Evolutionary conservation across 2,797 vertebrate species (phyloP), one percentile per base, ranked within the genome.

Genomic region (Meriones psammophilus): DNA sequence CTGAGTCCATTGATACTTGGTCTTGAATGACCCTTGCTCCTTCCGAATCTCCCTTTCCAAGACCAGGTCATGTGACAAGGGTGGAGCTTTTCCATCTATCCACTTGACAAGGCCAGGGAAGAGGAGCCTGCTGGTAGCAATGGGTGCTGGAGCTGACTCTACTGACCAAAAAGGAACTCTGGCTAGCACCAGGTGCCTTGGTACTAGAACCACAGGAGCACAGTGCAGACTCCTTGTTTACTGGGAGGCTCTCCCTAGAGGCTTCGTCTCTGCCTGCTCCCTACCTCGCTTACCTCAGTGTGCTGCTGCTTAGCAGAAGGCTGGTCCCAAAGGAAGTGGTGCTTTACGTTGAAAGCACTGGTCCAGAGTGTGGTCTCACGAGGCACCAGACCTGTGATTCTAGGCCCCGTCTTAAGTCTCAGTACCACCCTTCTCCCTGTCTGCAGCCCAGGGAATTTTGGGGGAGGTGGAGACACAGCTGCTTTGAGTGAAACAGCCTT

Each of bases 211-310:
- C 89, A 8, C 22, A 74, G 87, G 78, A 94, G 8, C 30, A 42
- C 64, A 5, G 15, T 50, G 13, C 3, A n/a, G 69, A 20, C n/a
- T 86, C 28, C 46, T 89, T 96, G 88, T 91, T 95, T 96, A 78
- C 74, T 4, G 4, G 5, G 39, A 13, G 1, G 6, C 13, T 92
- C 50, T 95, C 73, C 73, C 56, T 64, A n/a, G 88, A 74, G 2
- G 3, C 64, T 36, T 0, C 56, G 17, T 88, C 58, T 4, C 36
- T 3, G 5, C 22, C 6, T 8, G 5, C 22, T 64, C 12, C 30
- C 20, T 0, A 0, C 42, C 36, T 50, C 2, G 1, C 18, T 71
- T 56, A 33, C 33, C 42, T 12, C n/a, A 58, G 60, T 4, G 28
- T 3, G 15, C 24, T 92, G 6, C 81, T 69, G 46, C 58, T 69